phyloP scores from a whole-genome alignment of 2,113 vertebrate species.

The Eretmochelys imbricata region DNA sequence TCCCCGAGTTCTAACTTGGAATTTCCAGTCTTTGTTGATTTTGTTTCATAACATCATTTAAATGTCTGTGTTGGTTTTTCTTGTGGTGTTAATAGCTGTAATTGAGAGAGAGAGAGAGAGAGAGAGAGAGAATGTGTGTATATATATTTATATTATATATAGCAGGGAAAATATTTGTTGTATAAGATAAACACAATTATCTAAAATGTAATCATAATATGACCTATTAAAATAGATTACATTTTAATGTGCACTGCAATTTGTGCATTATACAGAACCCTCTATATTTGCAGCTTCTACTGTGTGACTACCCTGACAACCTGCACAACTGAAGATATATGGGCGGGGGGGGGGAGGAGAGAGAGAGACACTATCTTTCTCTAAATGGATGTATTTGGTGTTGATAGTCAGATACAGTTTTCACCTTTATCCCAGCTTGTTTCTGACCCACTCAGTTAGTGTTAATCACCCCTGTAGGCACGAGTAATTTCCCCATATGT shows the following conservation, averaged over 20 bases:
- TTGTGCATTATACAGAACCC: constrained; percentile 76
- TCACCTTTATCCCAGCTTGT: constrained; percentile 96
- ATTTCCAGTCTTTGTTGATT: not conserved
- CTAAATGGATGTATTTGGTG: constrained; percentile 92
- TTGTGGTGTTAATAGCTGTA: constrained; percentile 33
- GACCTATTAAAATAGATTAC: constrained; percentile 86
- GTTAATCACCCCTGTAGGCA: constrained; percentile 97
- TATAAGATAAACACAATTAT: constrained; percentile 80
- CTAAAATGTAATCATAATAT: constrained; percentile 85
- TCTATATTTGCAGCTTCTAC: constrained; percentile 67
- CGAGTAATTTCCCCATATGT: constrained; percentile 97
- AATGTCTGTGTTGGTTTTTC: not conserved
- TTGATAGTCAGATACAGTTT: constrained; percentile 94
- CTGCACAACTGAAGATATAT: constrained; percentile 81
- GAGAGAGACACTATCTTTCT: constrained; percentile 81
- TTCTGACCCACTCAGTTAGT: constrained; percentile 92
- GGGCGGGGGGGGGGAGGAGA: constrained; percentile 48
- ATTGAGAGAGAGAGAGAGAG: constrained; percentile 61
- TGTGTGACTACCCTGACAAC: constrained; percentile 79
- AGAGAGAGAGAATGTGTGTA: not conserved
- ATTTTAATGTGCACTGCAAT: constrained; percentile 83
- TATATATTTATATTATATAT: not conserved
- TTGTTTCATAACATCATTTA: not conserved
- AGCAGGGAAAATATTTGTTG: constrained; percentile 79
- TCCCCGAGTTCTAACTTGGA: not conserved